Evolutionary conservation across 2,888 invertebrate genomes (phyloP), one percentile per base, ranked within the genome.

Genomic region (Pinctada fucata): DNA sequence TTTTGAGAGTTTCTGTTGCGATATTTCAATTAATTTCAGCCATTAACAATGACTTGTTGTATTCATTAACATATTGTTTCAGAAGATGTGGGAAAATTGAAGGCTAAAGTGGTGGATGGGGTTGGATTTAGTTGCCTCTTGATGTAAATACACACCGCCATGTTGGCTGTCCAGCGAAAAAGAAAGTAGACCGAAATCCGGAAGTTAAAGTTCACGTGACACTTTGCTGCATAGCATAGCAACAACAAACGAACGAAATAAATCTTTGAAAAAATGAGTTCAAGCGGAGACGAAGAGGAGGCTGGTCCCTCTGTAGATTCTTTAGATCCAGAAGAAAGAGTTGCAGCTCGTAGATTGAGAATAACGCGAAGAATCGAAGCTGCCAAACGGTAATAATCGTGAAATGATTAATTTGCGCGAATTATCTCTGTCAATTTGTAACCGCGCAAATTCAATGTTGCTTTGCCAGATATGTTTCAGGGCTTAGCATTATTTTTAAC

Each of bases 251-350:
- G 63, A 49, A 63, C 47, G 31, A 47, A 52, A 68, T 13, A 50
- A 66, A 51, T 16, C 8, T 31, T 8, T 58, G 45, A 63, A 68
- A 89, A 83, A 72, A 91, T 91, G 91, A 90, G 89, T 85, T 88
- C 90, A n/a, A 88, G 86, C 68, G 89, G 88, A 5, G 91, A 91
- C 80, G 92, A 92, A 78, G 92, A 92, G 81, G 90, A 92, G 71
- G 86, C 85, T 49, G 92, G 92, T n/a, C 92, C 92, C 3, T 87
- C 87, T 79, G 91, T 92, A 8, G 92, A 92, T 81, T 95, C 96
- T 0, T 88, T 91, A 3, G 95, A 96, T 91, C 94, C 95, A 6
- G 94, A 94, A 71, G 96, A 96, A 91, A 93, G 96, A 85, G 96
- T 96, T 92, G 93, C 95, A 66, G 96, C 95, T 0, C 94, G 96